These are phyloP conservation scores for Meda fulgida DNA, from an alignment of 2,797 vertebrate species.

Conservation along the genomic window DNA sequence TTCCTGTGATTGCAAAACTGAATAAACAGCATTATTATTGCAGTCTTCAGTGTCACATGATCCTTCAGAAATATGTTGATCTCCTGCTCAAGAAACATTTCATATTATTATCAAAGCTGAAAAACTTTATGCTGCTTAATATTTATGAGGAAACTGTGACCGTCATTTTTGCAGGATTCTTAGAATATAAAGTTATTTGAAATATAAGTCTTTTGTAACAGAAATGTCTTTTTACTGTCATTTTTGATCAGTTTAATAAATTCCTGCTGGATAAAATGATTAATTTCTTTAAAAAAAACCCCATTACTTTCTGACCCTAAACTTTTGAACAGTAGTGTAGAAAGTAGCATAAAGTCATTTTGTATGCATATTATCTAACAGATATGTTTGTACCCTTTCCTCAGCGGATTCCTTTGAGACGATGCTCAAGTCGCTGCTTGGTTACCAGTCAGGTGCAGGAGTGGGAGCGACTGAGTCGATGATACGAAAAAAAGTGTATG, in stretches of 20 bases:
- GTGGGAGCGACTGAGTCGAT: slow-evolving; percentile 78
- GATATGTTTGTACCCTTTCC: slow-evolving; percentile 37
- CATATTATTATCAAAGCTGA: neutral
- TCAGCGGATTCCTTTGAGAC: slow-evolving; percentile 95
- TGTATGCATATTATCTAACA: neutral
- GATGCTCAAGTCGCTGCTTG: slow-evolving; percentile 94
- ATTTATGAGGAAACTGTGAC: neutral
- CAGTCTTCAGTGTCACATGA: neutral
- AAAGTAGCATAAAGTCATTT: neutral
- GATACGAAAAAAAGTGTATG: slow-evolving; percentile 87
- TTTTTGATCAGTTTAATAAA: neutral
- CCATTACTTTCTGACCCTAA: neutral
- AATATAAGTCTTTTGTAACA: neutral
- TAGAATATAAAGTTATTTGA: neutral
- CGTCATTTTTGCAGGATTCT: neutral
- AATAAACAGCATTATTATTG: neutral
- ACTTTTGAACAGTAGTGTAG: neutral
- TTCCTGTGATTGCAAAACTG: neutral
- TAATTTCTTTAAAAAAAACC: neutral
- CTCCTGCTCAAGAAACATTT: neutral
- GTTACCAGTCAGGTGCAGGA: slow-evolving; percentile 84
- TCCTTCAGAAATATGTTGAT: neutral
- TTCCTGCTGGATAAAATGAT: neutral
- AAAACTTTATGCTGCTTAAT: neutral
- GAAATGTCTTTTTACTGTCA: neutral